Conservation (phyloP, 2,113 vertebrate species). For the Callipepla squamata region DNA sequence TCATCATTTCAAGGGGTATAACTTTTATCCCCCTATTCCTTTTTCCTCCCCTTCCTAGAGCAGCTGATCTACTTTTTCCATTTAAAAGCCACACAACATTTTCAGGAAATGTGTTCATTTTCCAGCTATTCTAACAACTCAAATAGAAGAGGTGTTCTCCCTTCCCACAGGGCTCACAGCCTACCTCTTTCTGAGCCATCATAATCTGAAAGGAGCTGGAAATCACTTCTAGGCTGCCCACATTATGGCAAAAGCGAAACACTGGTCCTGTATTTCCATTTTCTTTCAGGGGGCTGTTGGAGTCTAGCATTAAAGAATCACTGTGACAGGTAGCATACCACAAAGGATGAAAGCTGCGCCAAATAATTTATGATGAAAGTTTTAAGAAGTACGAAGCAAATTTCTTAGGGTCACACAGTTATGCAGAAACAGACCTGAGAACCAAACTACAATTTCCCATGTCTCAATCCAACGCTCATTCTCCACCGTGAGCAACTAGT, state of each 20-base stretch:
- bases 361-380: not conserved
- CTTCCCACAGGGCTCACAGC: conserved; percentile 20
- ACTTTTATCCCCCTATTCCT: conserved; percentile 14
- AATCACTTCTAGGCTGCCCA: conserved; percentile 9
- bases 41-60: not conserved
- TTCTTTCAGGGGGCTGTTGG: not conserved
- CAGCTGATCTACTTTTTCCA: not conserved
- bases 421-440: not conserved
- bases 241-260: not conserved
- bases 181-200: conserved; percentile 32
- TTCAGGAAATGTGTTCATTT: not conserved
- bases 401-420: not conserved
- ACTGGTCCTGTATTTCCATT: not conserved
- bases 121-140: not conserved
- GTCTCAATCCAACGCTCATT: not conserved
- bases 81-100: not conserved
- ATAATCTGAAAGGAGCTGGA: conserved; percentile 14
- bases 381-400: not conserved
- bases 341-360: not conserved
- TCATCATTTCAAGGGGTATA: not conserved
- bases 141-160: conserved; percentile 19
- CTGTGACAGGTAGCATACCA: not conserved
- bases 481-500: not conserved
- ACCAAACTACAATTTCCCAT: not conserved
- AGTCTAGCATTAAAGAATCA: not conserved